Base-by-base conservation (phyloP, 1,140 invertebrate genomes). In the Cataglyphis hispanica region DNA sequence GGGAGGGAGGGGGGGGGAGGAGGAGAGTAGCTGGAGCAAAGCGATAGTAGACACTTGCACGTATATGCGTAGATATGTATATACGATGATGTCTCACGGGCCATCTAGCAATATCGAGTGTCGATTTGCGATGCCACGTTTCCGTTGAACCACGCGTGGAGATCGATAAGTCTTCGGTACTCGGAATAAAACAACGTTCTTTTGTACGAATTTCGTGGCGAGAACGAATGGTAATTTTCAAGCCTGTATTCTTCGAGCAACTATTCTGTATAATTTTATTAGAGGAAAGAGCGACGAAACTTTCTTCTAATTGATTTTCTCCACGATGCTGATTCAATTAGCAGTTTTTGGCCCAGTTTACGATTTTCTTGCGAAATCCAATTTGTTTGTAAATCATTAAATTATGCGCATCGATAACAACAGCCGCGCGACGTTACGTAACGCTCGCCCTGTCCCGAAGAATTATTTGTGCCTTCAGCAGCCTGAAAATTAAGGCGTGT, bases 71-170 rank as follows among this genome's bases (percentile, higher is more conserved):
- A 25, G 19, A 72, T 72, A 60, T 46, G 67, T 72, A 43, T 60
- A 61, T 58, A 16, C 43, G 31, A 84, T 60, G 75, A 89, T 81
- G 78, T 61, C 90, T 93, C 91, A 93, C 92, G 87, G 91, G 61
- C 90, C 92, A 93, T 92, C 92, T 92, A 92, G 88, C 93, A 92
- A 93, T 93, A 90, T 92, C 92, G 91, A 83, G 84, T 74, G 86
- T 83, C 67, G 78, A 83, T 83, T 81, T 25, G 60, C 75, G 60
- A 64, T 13, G 50, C 64, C 22, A 27, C 77, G 19, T 16, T 72
- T 40, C 6, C 66, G 37, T 25, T 25, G 40, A 19, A 43, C 22
- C 31, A 43, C 78, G 66, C 37, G 53, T 31, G 31, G 13, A 16
- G 46, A 25, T 83, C n/a, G 27, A 19, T 11, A 60, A 83, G 78